phyloP scores from a whole-genome alignment of 2,888 invertebrate species.

The Nineta flava region DNA sequence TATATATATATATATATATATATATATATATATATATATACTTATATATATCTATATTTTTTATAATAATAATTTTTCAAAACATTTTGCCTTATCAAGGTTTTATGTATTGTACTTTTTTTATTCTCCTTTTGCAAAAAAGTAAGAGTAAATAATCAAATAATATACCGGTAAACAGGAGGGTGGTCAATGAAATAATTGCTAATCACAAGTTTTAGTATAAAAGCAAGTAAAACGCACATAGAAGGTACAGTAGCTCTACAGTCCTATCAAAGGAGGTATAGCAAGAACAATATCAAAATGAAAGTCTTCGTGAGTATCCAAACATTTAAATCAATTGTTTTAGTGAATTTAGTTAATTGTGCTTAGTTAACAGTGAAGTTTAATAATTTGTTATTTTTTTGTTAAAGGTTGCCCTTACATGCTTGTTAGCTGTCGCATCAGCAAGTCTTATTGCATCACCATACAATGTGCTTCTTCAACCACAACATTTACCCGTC shows the following conservation, averaged over 20 bases:
- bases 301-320: slow-evolving; percentile 7
- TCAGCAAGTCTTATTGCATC: slow-evolving; percentile 8
- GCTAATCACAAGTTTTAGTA: not conserved
- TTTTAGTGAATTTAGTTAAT: too few relatives aligned
- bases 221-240: not conserved
- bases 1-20: too few relatives aligned
- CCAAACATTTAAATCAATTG: not conserved
- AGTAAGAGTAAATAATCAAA: too few relatives aligned
- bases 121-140: too few relatives aligned
- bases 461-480: not conserved
- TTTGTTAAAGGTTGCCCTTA: slow-evolving; percentile 7
- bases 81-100: too few relatives aligned
- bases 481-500: slow-evolving; percentile 4
- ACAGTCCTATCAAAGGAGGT: slow-evolving; percentile 8
- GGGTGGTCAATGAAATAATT: too few relatives aligned
- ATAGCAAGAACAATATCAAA: not conserved
- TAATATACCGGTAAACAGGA: too few relatives aligned
- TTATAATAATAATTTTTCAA: too few relatives aligned
- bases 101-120: too few relatives aligned
- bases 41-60: too few relatives aligned
- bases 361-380: too few relatives aligned
- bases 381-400: not conserved
- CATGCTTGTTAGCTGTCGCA: slow-evolving; percentile 9
- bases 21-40: too few relatives aligned
- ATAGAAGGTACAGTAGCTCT: slow-evolving; percentile 4